Evolutionary conservation across 2,113 vertebrate genomes (phyloP), one percentile per base, ranked within the genome.

Genomic region (Neodontobutis hainanensis): DNA sequence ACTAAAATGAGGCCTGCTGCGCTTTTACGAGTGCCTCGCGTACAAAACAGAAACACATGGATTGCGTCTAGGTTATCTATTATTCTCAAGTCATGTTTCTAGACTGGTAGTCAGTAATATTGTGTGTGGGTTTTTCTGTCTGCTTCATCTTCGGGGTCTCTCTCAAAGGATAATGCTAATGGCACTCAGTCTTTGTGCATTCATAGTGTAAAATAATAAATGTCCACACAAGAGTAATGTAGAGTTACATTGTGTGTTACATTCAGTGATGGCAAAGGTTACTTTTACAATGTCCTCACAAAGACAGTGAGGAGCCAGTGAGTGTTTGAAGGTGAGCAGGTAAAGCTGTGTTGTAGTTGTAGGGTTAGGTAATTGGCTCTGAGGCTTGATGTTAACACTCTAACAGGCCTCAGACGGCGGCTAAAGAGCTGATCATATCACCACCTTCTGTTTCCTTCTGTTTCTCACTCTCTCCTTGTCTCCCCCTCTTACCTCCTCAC

Each of bases 341-440:
- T 14, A 42, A 73, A n/a, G 52, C 36, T 55, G 38, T 40, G 52
- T 38, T 60, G 66, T 72, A 84, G 74, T 85, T 82, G 82, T 70
- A 76, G 83, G 83, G 82, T 85, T 86, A 87, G 89, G 87, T 90
- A 92, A 93, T 92, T 90, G 92, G 90, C 90, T 87, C 83, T 87
- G 90, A 91, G 90, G 75, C 85, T 87, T 87, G 85, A 88, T 91
- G 86, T 87, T 90, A 88, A 90, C 88, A 86, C 90, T 85, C 90
- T 92, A 91, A 91, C 92, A 85, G 91, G 88, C 92, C 94, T 88
- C 91, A 89, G 90, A 95, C 93, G 88, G 90, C 79, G 34, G 92
- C 93, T 94, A 95, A 94, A 93, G 89, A 95, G 92, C 93, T 92
- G 94, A 93, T 93, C 87, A 93, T 91, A 94, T 93, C 95, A 95